These are phyloP conservation scores for Phaetusa simplex DNA, from an alignment of 2,113 vertebrate genomes.

Conservation along the genomic window DNA sequence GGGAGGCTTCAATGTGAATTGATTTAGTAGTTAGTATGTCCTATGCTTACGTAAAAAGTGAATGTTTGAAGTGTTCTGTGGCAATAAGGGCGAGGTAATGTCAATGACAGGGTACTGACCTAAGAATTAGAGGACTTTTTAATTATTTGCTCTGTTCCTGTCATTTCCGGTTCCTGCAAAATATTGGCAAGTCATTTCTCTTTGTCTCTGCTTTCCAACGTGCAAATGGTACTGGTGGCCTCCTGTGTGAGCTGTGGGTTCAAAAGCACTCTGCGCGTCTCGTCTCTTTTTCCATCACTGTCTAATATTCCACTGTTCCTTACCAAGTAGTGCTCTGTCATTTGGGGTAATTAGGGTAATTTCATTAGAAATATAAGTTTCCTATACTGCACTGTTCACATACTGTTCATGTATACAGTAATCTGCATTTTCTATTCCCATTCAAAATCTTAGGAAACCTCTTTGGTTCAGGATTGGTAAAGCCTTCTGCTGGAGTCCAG, in stretches of 20 bases:
- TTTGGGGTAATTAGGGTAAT: not conserved
- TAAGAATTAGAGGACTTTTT: not conserved
- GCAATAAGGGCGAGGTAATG: not conserved
- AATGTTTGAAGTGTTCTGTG: not conserved
- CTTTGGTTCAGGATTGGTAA: not conserved
- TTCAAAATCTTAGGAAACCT: not conserved
- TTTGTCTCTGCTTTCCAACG: not conserved
- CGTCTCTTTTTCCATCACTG: not conserved
- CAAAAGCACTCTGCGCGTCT: not conserved
- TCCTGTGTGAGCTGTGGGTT: not conserved
- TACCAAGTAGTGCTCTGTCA: not conserved
- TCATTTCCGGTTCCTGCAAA: not conserved
- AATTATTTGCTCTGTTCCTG: not conserved
- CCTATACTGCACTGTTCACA: rapidly evolving
- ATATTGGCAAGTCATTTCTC: not conserved
- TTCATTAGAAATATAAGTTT: not conserved
- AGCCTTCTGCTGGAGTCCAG: not conserved
- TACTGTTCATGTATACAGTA: not conserved
- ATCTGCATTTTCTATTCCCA: not conserved
- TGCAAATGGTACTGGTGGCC: not conserved
- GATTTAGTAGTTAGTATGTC: not conserved
- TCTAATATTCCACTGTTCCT: not conserved
- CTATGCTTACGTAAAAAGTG: rapidly evolving
- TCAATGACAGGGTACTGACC: not conserved
- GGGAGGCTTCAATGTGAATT: not conserved